Evolutionary conservation across 2,888 invertebrate genomes (phyloP).

Genomic region (Athalia rosae): DNA sequence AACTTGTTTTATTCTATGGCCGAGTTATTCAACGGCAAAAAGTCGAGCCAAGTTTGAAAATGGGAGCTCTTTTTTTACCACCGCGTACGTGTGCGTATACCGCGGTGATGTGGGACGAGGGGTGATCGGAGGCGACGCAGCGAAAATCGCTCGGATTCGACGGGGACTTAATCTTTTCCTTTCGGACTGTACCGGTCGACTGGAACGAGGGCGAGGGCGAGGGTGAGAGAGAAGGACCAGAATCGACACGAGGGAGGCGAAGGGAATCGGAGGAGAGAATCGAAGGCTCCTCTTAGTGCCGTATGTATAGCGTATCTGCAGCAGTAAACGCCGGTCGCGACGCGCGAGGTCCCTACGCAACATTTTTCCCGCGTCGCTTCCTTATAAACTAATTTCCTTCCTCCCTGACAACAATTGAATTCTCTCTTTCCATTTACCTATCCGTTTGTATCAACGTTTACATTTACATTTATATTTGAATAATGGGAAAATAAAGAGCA

Average conservation of each 20-base stretch:
- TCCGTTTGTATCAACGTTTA: slow-evolving; percentile 74
- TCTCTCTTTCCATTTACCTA: slow-evolving; percentile 73
- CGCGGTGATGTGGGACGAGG: no score
- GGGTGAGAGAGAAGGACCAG: slow-evolving; percentile 4
- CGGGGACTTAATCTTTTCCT: not conserved
- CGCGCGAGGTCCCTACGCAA: no score
- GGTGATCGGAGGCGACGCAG: no score
- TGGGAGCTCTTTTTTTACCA: no score
- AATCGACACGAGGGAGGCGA: not conserved
- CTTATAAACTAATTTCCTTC: slow-evolving; percentile 73
- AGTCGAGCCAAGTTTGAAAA: no score
- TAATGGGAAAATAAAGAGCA: slow-evolving; percentile 72
- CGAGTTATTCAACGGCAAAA: no score
- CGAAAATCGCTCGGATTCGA: no score
- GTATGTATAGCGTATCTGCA: no score
- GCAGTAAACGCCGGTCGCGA: no score
- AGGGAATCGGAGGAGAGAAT: slow-evolving; percentile 45
- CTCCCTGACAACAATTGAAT: slow-evolving; percentile 71
- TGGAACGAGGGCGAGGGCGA: slow-evolving; percentile 25
- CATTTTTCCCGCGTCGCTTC: slow-evolving; percentile 67
- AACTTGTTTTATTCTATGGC: no score
- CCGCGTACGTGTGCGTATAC: no score
- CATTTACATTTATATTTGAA: slow-evolving; percentile 75
- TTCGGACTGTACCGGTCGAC: slow-evolving; percentile 49
- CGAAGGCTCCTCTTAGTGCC: slow-evolving; percentile 40